A percentile compares a stretch with the other conserved stretches of the same genome.
phyloP scores from a whole-genome alignment of 1,140 invertebrate genomes.

The Camponotus pennsylvanicus region DNA sequence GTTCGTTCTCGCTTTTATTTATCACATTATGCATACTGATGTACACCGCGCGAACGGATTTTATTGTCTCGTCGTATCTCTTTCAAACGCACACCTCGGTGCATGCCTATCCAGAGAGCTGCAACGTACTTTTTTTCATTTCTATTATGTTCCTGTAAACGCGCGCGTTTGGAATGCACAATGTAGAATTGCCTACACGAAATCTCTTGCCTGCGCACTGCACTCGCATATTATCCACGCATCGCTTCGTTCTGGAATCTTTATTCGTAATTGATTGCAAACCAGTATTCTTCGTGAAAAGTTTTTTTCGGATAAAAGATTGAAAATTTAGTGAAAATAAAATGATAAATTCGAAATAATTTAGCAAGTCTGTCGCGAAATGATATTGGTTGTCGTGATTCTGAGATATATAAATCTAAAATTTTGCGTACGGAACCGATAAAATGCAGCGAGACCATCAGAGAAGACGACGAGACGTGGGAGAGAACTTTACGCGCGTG shows the following conservation, averaged over 20 bases:
- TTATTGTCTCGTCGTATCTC: neutral
- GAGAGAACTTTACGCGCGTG: slow-evolving; percentile 6
- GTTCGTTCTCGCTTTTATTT: slow-evolving; percentile 59
- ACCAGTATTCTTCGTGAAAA: neutral
- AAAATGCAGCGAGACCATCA: neutral
- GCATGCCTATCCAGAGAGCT: slow-evolving; percentile 79
- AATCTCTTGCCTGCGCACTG: slow-evolving; percentile 59
- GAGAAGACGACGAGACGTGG: slow-evolving; percentile 28
- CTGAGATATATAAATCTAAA: neutral
- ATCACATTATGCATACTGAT: slow-evolving; percentile 61
- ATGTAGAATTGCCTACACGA: slow-evolving; percentile 43
- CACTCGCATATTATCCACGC: slow-evolving; percentile 52
- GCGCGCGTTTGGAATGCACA: slow-evolving; percentile 61
- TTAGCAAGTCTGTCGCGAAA: neutral
- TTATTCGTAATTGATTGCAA: neutral
- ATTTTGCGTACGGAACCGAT: slow-evolving; percentile 12
- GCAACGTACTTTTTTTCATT: slow-evolving; percentile 61
- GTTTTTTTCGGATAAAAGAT: neutral
- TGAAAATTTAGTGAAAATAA: neutral
- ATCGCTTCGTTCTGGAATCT: slow-evolving; percentile 60
- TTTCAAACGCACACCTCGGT: slow-evolving; percentile 74
- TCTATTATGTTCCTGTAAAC: slow-evolving; percentile 40
- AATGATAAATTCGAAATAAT: neutral
- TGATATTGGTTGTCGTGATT: slow-evolving; percentile 37
- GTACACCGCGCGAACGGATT: slow-evolving; percentile 42